phyloP scores from a whole-genome alignment of 2,113 vertebrate species.

The Cochlearius cochlearius region DNA sequence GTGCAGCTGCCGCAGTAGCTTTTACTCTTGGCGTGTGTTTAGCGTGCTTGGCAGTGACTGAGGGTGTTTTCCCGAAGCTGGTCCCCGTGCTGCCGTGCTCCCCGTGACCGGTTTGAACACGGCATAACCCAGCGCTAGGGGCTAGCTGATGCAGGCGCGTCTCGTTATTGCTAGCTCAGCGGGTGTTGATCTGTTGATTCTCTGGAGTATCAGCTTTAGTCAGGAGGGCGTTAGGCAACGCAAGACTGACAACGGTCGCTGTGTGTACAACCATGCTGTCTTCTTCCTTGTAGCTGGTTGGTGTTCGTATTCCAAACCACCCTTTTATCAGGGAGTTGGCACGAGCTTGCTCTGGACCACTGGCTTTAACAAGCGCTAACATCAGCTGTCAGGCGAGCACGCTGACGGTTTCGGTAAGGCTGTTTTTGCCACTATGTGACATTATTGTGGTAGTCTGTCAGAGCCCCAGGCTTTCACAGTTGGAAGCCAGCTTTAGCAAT shows the following conservation, averaged over 20 bases:
- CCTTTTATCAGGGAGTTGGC: conserved; percentile 84
- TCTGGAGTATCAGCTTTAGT: not conserved
- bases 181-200: fast-evolving
- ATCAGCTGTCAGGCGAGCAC: conserved; percentile 86
- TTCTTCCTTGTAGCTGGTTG: conserved; percentile 82
- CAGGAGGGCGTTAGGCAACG: fast-evolving
- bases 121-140: fast-evolving
- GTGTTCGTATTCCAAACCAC: conserved; percentile 90
- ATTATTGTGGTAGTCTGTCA: not conserved
- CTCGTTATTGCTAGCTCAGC: fast-evolving
- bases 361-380: conserved; percentile 94
- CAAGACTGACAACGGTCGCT: fast-evolving
- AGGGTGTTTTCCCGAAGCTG: fast-evolving
- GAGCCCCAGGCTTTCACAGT: not conserved
- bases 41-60: fast-evolving
- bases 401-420: conserved; percentile 81
- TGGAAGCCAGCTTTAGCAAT: not conserved
- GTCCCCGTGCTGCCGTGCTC: not conserved
- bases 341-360: conserved; percentile 82
- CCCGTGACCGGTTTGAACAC: fast-evolving
- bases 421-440: fast-evolving
- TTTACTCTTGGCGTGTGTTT: fast-evolving
- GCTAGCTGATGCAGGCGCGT: fast-evolving
- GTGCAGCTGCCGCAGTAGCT: not conserved
- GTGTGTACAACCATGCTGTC: not conserved